Percentiles rank a stretch among this genome's conserved stretches.
phyloP scores from a whole-genome alignment of 1,140 invertebrate genomes.

The Drosophila miranda region DNA sequence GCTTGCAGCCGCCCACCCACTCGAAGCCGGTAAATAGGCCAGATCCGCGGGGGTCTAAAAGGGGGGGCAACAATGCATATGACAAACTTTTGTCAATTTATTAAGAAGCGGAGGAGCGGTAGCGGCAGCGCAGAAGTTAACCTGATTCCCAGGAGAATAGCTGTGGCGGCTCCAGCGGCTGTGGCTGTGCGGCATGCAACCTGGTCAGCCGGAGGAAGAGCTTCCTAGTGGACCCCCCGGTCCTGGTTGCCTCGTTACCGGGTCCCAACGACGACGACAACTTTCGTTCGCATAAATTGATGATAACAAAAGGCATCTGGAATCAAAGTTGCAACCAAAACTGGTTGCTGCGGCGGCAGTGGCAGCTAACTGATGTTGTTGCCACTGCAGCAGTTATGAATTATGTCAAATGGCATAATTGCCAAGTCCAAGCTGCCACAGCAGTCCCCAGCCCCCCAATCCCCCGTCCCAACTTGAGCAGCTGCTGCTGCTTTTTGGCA shows the following conservation, averaged over 20 bases:
- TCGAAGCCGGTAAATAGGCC: conserved; percentile 54
- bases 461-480: conserved; percentile 22
- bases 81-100: conserved; percentile 81
- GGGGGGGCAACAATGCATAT: conserved; percentile 69
- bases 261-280: conserved; percentile 35
- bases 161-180: no score
- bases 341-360: conserved; percentile 40
- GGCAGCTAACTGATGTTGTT: conserved; percentile 14
- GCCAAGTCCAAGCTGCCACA: conserved; percentile 48
- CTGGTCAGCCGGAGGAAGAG: conserved; percentile 54
- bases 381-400: conserved; percentile 65
- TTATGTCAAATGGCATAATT: conserved; percentile 81
- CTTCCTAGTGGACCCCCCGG: conserved; percentile 38
- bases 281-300: conserved; percentile 79
- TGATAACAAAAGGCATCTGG: conserved; percentile 64
- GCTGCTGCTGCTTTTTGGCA: conserved; percentile 47
- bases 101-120: conserved; percentile 58
- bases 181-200: conserved; percentile 13
- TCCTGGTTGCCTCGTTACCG: conserved; percentile 1
- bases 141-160: conserved; percentile 69
- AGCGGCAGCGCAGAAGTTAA: conserved; percentile 46
- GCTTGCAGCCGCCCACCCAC: conserved; percentile 39
- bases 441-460: no score
- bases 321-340: conserved; percentile 33
- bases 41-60: conserved; percentile 2